phyloP scores from a whole-genome alignment of 2,888 invertebrate genomes.

The Cantharis rustica region DNA sequence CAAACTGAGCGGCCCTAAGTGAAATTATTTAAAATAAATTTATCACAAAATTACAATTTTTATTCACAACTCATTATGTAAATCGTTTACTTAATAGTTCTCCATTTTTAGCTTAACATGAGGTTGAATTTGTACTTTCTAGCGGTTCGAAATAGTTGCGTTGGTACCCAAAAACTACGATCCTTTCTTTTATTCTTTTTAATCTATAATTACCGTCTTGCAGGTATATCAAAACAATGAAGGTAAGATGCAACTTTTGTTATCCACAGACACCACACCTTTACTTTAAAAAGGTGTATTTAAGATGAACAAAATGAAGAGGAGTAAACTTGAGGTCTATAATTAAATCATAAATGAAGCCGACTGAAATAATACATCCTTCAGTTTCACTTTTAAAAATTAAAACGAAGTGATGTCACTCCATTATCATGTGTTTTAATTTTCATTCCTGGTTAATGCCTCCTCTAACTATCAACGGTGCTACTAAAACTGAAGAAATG shows the following conservation, averaged over 20 bases:
- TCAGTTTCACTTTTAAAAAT: conserved; percentile 30
- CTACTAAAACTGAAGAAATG: background rate
- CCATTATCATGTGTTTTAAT: background rate
- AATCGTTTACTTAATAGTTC: background rate
- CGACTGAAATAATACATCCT: conserved; percentile 29
- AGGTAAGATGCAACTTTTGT: conserved; percentile 8
- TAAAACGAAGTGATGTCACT: conserved; percentile 29
- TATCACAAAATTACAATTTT: background rate
- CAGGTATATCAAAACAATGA: background rate
- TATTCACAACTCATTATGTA: background rate
- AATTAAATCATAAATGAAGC: conserved; percentile 36
- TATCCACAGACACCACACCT: conserved; percentile 14
- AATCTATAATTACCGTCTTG: background rate
- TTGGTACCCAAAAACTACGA: background rate
- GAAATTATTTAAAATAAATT: background rate
- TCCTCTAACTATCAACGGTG: background rate
- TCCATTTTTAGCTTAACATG: background rate
- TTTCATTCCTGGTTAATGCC: background rate
- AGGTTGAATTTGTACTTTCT: background rate
- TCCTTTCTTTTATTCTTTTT: background rate
- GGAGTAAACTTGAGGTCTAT: conserved; percentile 20
- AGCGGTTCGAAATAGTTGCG: background rate
- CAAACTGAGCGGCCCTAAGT: too few relatives aligned
- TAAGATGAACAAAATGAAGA: conserved; percentile 14
- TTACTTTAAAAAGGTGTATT: conserved; percentile 18